Conservation (phyloP, 2,888 invertebrate species). For the Macrosoma leucophasiata region DNA sequence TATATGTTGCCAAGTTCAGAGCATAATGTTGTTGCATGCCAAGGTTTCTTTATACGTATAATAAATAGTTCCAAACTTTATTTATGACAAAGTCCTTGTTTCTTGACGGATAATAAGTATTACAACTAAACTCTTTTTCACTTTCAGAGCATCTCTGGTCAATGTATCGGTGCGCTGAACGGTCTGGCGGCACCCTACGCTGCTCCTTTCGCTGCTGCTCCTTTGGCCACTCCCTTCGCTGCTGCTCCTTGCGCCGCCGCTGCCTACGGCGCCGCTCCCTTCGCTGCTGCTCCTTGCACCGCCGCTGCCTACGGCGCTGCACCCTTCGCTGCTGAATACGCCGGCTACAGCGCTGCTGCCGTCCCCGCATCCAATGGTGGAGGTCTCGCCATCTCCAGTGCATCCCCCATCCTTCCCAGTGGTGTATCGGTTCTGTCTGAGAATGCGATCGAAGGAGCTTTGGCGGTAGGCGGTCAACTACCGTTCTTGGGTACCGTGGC, state of each 20-base stretch:
- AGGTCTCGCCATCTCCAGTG: slow-evolving; percentile 26
- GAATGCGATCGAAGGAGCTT: slow-evolving; percentile 31
- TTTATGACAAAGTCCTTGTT: neutral
- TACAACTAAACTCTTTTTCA: too few species aligned
- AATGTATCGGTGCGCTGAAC: slow-evolving; percentile 11
- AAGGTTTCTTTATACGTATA: neutral
- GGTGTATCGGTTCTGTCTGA: slow-evolving; percentile 38
- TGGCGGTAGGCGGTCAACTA: slow-evolving; percentile 21
- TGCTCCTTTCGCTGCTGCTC: slow-evolving; percentile 10
- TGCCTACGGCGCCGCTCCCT: too few species aligned
- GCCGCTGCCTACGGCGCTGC: too few species aligned
- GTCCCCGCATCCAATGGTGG: slow-evolving; percentile 23
- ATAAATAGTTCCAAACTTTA: too few species aligned
- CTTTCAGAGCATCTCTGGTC: slow-evolving; percentile 11
- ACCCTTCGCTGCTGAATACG: slow-evolving; percentile 11
- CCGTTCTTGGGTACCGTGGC: slow-evolving; percentile 28
- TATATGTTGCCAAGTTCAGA: too few species aligned
- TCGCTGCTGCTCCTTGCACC: too few species aligned
- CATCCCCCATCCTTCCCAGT: slow-evolving; percentile 35
- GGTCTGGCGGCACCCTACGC: slow-evolving; percentile 1
- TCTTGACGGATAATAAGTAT: too few species aligned
- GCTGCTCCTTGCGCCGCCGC: too few species aligned
- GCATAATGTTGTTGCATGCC: too few species aligned
- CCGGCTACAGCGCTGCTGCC: slow-evolving; percentile 16
- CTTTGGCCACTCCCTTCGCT: too few species aligned